Evolutionary conservation across 1,140 invertebrate genomes (phyloP).

Genomic region (Venustaconcha ellipsiformis): DNA sequence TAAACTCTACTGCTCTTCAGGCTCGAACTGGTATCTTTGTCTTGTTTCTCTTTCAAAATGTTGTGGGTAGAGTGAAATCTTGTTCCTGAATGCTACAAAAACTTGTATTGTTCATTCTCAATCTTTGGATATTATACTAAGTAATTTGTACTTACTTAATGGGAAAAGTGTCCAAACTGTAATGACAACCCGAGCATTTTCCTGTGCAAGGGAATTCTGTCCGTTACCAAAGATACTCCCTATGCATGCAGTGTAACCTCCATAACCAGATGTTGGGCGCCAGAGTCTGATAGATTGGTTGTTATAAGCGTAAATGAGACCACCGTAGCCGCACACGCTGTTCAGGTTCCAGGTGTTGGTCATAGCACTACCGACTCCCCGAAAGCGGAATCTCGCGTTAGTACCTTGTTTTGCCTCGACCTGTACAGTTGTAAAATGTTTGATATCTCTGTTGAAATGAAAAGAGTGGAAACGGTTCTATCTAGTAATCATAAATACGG

Average conservation of each 20-base stretch:
- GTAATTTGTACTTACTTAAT: neutral
- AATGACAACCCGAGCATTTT: neutral
- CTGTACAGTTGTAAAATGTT: neutral
- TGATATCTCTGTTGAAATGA: too few relatives aligned
- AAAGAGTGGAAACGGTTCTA: too few relatives aligned
- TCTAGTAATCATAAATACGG: too few relatives aligned
- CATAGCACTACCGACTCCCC: neutral
- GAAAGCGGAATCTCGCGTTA: neutral
- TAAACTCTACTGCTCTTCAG: too few relatives aligned
- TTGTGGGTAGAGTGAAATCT: too few relatives aligned
- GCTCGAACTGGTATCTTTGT: too few relatives aligned
- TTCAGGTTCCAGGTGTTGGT: neutral
- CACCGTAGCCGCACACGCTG: neutral
- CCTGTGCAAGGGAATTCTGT: neutral
- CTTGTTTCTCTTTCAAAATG: too few relatives aligned
- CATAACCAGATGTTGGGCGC: neutral
- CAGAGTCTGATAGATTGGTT: neutral
- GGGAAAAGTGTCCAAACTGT: neutral
- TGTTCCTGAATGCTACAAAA: too few relatives aligned
- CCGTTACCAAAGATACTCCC: neutral
- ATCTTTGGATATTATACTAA: too few relatives aligned
- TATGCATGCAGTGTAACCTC: neutral
- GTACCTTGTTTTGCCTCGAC: neutral
- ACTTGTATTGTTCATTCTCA: too few relatives aligned
- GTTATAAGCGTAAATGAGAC: constrained; percentile 1